Percentiles rank a stretch among this genome's conserved stretches.
phyloP scores from a whole-genome alignment of 2,113 vertebrate species.

The Rhinolophus sinicus region DNA sequence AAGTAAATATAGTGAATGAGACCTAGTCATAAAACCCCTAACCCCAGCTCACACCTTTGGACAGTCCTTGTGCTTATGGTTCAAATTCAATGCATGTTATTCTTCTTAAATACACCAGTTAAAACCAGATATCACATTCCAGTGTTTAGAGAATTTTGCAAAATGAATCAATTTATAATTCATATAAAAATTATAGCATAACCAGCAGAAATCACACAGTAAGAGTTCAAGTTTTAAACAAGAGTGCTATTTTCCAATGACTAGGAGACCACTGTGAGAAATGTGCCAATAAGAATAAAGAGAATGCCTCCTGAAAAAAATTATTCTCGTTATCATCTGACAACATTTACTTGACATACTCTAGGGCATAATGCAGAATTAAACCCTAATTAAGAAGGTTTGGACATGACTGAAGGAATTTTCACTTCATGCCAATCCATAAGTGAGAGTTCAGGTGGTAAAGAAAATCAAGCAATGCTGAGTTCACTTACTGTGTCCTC shows the following conservation, averaged over 20 bases:
- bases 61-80: not conserved
- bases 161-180: slow-evolving; percentile 32
- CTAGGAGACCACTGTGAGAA: not conserved
- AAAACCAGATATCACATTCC: not conserved
- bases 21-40: slow-evolving; percentile 30
- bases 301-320: not conserved
- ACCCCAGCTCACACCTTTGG: not conserved
- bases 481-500: not conserved
- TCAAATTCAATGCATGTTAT: slow-evolving; percentile 21
- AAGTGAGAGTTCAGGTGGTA: not conserved
- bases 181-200: not conserved
- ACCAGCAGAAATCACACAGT: not conserved
- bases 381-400: not conserved
- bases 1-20: not conserved
- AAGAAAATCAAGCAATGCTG: not conserved
- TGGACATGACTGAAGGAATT: not conserved
- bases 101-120: slow-evolving; percentile 27
- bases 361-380: not conserved
- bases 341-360: not conserved
- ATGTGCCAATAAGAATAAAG: not conserved
- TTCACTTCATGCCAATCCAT: not conserved
- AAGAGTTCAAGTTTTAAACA: slow-evolving; percentile 38
- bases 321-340: not conserved
- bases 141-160: slow-evolving; percentile 4
- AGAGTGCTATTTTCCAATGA: not conserved